phyloP scores from a whole-genome alignment of 2,113 vertebrate genomes.

The Tringa solitaria region DNA sequence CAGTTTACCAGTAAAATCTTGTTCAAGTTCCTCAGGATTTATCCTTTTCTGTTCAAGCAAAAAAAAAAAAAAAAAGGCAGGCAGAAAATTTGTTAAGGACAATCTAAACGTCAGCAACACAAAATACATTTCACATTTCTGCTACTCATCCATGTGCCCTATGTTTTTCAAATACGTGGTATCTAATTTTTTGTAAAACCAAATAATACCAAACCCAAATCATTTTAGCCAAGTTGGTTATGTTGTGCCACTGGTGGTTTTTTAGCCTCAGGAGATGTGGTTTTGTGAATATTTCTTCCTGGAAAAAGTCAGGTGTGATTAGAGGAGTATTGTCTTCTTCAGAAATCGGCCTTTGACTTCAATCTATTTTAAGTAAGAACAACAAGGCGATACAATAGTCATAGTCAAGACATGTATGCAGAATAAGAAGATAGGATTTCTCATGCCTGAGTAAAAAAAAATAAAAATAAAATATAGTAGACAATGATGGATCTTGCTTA shows the following conservation, averaged over 20 bases:
- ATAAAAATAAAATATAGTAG: too few relatives aligned
- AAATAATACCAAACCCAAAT: background rate
- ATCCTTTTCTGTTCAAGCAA: background rate
- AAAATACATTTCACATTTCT: background rate
- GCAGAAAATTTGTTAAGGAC: background rate
- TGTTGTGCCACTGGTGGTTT: background rate
- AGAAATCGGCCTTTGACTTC: background rate
- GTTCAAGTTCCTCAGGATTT: background rate
- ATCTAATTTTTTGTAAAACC: background rate
- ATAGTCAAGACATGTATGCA: too few relatives aligned
- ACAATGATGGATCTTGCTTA: too few relatives aligned
- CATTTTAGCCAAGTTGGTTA: background rate
- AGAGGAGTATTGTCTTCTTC: background rate
- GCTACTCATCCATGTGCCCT: background rate
- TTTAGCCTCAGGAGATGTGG: background rate
- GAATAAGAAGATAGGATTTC: too few relatives aligned
- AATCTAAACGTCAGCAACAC: background rate
- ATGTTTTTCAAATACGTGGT: background rate
- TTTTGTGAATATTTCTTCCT: background rate
- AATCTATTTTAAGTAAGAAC: too few relatives aligned
- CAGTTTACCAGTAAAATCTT: background rate
- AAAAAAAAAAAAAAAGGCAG: background rate
- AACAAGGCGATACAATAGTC: too few relatives aligned
- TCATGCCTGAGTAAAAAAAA: too few relatives aligned
- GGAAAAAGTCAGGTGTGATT: background rate